Evolutionary conservation across 2,888 invertebrate genomes (phyloP), one percentile per base, ranked within the genome.

Genomic region (Eumacrocentrus americanus): DNA sequence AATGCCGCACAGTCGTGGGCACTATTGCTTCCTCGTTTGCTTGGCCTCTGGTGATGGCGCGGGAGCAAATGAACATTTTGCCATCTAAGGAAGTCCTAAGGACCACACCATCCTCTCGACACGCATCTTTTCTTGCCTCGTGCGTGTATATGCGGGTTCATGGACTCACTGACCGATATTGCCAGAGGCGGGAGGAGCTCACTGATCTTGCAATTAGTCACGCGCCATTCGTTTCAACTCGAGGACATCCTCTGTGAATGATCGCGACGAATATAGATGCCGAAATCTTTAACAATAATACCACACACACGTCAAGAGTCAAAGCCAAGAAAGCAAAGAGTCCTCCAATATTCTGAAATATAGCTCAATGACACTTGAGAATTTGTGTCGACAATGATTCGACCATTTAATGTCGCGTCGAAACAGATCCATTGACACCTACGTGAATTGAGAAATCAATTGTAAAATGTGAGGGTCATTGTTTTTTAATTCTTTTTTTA

Each of bases 141-240:
- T 37, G 14, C 46, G 56, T 7, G 25, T 48, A 14, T 29, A 18
- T 22, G 11, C 25, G 48, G 29, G 34, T 50, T 50, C 50, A 50
- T 18, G 50, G 52, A 35, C 38, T 40, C 22, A 38, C 11, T 40
- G 50, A 34, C 50, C 54, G 56, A 38, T 52, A 59, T 56, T 62
- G 53, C 60, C 53, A 38, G 38, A 46, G 51, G 37, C 22, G 16
- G 22, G 40, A 52, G 14, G 40, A 12, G 20, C 22, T n/a, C 62
- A 47, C 35, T 51, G 61, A 56, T 60, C 61, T 56, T 60, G 46
- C 63, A 65, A 65, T 67, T 63, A 67, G 64, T 67, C 61, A 66
- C 55, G 64, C 59, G 58, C 51, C 35, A 38, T 52, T 52, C 40
- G 40, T 40, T 14, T 22, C 12, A 38, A 23, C 22, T 38, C 51